A percentile compares a stretch with the other conserved stretches of the same genome.
phyloP scores from a whole-genome alignment of 1,140 invertebrate species.

The Anadara kagoshimensis region DNA sequence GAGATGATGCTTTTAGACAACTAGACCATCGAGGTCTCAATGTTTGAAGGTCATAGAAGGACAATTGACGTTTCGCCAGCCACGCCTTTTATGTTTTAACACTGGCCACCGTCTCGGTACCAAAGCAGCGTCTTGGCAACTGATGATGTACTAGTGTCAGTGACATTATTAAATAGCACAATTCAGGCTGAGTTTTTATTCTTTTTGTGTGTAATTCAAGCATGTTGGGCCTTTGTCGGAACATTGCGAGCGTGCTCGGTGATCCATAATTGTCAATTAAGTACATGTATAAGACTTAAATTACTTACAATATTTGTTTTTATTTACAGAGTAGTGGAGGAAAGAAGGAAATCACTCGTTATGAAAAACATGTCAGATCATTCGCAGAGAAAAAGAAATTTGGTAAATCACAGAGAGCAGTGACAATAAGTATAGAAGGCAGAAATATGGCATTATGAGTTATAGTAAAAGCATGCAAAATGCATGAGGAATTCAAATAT shows the following conservation, averaged over 20 bases:
- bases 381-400: constrained; percentile 90
- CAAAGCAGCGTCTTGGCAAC: no score
- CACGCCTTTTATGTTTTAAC: no score
- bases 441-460: constrained; percentile 90
- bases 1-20: not conserved
- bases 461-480: not conserved
- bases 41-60: not conserved
- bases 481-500: no score
- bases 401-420: constrained; percentile 86
- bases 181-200: no score
- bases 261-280: not conserved
- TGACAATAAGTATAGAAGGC: constrained; percentile 96
- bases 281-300: not conserved
- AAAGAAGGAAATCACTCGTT: constrained; percentile 90
- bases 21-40: no score
- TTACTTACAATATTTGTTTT: not conserved
- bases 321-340: constrained; percentile 75
- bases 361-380: constrained; percentile 93
- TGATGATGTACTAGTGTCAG: no score
- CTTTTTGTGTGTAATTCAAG: no score
- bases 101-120: no score
- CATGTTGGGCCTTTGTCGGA: no score
- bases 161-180: no score
- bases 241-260: no score
- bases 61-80: no score